Base-by-base conservation (phyloP, 2,888 invertebrate species). In the Andricus quercusramuli region DNA sequence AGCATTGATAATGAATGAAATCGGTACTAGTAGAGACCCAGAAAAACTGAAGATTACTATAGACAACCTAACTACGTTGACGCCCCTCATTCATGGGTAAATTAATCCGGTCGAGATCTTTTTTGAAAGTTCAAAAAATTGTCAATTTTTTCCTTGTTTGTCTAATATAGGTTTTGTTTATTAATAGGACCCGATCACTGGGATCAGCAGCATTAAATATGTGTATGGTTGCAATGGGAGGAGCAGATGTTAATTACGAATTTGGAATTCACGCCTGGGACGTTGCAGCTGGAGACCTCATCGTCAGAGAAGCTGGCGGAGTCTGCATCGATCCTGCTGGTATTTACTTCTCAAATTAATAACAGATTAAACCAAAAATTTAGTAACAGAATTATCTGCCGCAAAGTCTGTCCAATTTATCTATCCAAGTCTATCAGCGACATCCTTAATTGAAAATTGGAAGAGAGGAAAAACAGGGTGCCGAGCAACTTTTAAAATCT, bases 251-350 rank as follows among this genome's bases (percentile, higher is more conserved):
- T 4, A 97, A 98, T 92, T 97, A 96, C 90, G 99, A 99, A 93
- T 97, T 96, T 93, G 99, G 99, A 1, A 96, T 98, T 85, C 99
- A 99, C 93, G 96, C 97, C 44, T 99, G 99, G 99, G 97, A 97
- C 90, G 95, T 97, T 78, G 97, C 97, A 64, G 98, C 97, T n/a
- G 98, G 98, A 0, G 96, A 96, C 90, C 93, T 99, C n/a, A 95
- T 99, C 80, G 96, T 99, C 0, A 94, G 95, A 77, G 99, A 99
- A 93, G 99, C 99, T 17, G 99, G 99, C 4, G 99, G 99, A 5
- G 95, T 96, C 22, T 95, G 97, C 76, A 95, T 97, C 62, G 99
- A 99, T 93, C 97, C 99, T 6, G 94, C 96, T 78, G 97, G 96
- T 95, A 88, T 85, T 80, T 70, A 41, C 15, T 37, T 37, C 20